These are phyloP conservation scores for Urophycis tenuis DNA, from an alignment of 2,797 vertebrate genomes.

Conservation along the genomic window DNA sequence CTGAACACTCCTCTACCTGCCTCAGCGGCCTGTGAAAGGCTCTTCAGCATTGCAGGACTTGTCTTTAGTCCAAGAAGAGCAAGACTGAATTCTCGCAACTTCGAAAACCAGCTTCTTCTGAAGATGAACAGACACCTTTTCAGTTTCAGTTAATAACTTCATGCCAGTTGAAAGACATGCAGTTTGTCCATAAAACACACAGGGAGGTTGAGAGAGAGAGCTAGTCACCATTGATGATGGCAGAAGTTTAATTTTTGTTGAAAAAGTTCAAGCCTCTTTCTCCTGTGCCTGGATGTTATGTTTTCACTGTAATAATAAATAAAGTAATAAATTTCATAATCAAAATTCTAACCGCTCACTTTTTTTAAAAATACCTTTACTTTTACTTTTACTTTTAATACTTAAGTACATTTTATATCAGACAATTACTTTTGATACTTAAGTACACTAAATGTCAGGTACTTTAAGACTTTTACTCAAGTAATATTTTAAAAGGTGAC, in stretches of 20 bases:
- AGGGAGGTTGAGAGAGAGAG: background rate
- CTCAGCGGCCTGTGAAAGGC: background rate
- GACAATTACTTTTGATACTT: constrained; percentile 3
- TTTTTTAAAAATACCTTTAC: background rate
- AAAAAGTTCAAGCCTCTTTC: background rate
- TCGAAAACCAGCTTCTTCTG: constrained; percentile 1
- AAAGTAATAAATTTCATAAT: background rate
- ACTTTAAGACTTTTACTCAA: constrained; percentile 8
- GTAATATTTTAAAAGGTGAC: background rate
- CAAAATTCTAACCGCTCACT: background rate
- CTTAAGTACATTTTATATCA: constrained; percentile 1
- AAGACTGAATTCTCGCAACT: too few species aligned
- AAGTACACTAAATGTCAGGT: background rate
- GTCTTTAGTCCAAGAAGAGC: background rate
- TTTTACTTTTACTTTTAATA: constrained; percentile 4
- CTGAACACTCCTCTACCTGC: background rate
- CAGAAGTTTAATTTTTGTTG: too few species aligned
- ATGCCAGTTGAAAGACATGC: background rate
- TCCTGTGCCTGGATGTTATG: background rate
- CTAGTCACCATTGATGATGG: background rate
- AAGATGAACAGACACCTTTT: too few species aligned
- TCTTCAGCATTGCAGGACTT: too few species aligned
- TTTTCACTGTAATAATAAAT: background rate
- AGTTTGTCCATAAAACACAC: too few species aligned
- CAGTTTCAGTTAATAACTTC: background rate